These are phyloP conservation scores for Burhinus bistriatus DNA, from an alignment of 2,113 vertebrate genomes.

Conservation along the genomic window DNA sequence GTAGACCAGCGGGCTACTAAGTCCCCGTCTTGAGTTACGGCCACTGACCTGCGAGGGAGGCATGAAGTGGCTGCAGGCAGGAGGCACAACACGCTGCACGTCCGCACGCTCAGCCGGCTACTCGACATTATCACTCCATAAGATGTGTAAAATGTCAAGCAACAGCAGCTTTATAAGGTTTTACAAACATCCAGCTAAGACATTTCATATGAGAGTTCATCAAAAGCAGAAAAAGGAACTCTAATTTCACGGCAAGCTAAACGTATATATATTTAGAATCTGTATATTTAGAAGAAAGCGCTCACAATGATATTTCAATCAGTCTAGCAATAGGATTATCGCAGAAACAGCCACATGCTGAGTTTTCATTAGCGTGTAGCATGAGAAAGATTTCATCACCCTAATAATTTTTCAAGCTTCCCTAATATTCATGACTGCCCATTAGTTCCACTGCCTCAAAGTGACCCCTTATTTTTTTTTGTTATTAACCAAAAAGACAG, in stretches of 20 bases:
- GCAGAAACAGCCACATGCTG: constrained; percentile 28
- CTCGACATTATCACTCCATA: background rate
- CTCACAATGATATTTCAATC: constrained; percentile 28
- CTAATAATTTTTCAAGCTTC: constrained; percentile 46
- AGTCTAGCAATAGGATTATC: constrained; percentile 17
- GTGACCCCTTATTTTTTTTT: constrained; percentile 21
- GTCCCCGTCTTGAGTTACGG: accelerated
- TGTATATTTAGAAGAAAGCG: background rate
- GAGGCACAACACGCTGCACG: background rate
- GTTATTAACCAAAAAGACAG: constrained; percentile 8
- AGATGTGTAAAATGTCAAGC: background rate
- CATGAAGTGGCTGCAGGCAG: background rate
- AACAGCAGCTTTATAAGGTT: background rate
- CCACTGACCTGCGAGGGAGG: background rate
- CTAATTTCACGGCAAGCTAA: background rate
- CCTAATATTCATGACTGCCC: constrained; percentile 20
- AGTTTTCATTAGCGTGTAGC: constrained; percentile 28
- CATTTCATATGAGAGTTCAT: background rate
- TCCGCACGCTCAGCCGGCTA: background rate
- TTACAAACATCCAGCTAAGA: background rate
- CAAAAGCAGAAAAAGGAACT: background rate
- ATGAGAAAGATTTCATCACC: constrained; percentile 53
- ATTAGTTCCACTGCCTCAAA: constrained; percentile 38
- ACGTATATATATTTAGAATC: background rate
- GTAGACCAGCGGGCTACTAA: background rate